Evolutionary conservation across 2,797 vertebrate species (phyloP).

Genomic region (Eulemur albifrons): DNA sequence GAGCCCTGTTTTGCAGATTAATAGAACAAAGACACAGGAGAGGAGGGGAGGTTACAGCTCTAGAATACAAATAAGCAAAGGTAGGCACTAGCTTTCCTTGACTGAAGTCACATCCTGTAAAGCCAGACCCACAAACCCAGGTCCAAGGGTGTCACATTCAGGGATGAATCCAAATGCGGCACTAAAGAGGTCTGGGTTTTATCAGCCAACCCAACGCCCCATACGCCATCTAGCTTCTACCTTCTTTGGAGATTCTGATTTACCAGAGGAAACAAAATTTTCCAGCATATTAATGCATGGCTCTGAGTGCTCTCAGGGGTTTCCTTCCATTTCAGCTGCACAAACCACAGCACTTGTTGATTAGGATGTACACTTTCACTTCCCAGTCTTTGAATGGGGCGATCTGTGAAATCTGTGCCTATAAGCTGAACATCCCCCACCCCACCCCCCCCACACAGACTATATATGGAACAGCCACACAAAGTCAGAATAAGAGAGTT

Average conservation of each 20-base stretch:
- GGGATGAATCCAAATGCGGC: background rate
- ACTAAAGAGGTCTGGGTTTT: conserved; percentile 11
- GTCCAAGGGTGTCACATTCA: background rate
- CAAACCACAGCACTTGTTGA: background rate
- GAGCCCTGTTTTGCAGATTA: conserved; percentile 86
- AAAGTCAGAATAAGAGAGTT: background rate
- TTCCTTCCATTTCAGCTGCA: background rate
- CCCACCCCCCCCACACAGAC: background rate
- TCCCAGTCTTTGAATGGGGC: background rate
- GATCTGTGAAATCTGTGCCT: background rate
- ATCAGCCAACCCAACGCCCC: background rate
- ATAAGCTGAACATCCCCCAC: background rate
- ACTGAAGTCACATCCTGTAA: conserved; percentile 60
- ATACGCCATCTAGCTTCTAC: background rate
- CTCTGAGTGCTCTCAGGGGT: background rate
- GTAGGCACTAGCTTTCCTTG: conserved; percentile 72
- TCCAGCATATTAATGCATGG: background rate
- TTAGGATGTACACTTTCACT: background rate
- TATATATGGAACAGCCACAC: background rate
- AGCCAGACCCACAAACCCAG: conserved; percentile 34
- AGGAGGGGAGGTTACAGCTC: conserved; percentile 75
- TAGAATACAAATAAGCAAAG: conserved; percentile 85
- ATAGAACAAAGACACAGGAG: conserved; percentile 84
- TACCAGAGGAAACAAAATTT: background rate
- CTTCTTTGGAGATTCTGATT: background rate